Base-by-base conservation (phyloP, 1,140 invertebrate genomes). In the Brachionus sp. region DNA sequence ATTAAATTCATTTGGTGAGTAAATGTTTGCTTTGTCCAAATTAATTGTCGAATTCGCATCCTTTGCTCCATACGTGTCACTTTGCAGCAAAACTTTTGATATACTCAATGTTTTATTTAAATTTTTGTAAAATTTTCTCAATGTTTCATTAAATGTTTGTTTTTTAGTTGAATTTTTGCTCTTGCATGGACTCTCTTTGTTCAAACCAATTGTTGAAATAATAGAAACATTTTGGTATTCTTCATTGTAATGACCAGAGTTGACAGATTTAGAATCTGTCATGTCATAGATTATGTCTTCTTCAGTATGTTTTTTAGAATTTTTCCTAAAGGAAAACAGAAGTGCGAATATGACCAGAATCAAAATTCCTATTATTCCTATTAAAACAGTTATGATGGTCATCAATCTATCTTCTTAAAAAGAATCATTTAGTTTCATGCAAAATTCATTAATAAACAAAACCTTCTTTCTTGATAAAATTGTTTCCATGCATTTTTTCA, bases 211-310 rank as follows among this genome's bases (percentile, higher is more conserved):
- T 13, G 70, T 46, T 19, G 70, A 75, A 25, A 75, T 75, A 35
- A 75, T 75, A 13, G 70, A 75, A 44, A 75, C 70, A 46, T 75
- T 75, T 46, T 75, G 70, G 25, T 75, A 75, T 46, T 75, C 70
- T 5, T 75, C 70, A n/a, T 75, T 75, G 19, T 75, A 75, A 10
- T 75, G 19, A 10, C 39, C 19, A 29, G 70, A 75, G 6, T 46
- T 6, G 23, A 75, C 39, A 10, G 70, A 75, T 16, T 75, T 75
- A 1, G 37, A 46, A 46, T 75, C 70, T 19, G 44, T 75, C 44
- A 46, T 25, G 13, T 75, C 70, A 46, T 75, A 75, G 25, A 75
- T 75, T 70, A 33, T 70, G 12, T 75, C 70, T 44, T 75, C 70
- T 46, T 75, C 70, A 5, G 70, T 19, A 13, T 75, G 70, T 75